These are phyloP conservation scores for Crenichthys baileyi DNA, from an alignment of 2,797 vertebrate genomes.

Conservation along the genomic window DNA sequence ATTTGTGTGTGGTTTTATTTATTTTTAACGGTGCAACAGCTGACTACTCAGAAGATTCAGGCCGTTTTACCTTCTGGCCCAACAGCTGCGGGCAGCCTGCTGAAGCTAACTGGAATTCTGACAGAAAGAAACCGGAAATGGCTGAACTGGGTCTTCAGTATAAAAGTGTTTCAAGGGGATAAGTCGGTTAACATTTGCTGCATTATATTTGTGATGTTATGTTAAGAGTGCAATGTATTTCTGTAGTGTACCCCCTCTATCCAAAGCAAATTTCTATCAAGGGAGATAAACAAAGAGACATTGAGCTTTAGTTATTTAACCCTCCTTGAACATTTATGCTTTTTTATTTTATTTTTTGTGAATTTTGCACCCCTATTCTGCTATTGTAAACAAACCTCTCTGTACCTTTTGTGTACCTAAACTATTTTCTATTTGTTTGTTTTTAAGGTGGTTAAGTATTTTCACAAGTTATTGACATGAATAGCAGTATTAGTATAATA, in stretches of 20 bases:
- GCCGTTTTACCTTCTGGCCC: slow-evolving; percentile 75
- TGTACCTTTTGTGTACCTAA: neutral
- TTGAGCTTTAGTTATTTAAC: neutral
- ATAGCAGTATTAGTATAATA: too few species aligned
- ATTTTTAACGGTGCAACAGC: slow-evolving; percentile 84
- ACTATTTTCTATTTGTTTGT: neutral
- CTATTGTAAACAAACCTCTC: neutral
- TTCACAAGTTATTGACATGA: neutral
- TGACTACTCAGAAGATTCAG: slow-evolving; percentile 76
- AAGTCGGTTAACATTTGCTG: neutral
- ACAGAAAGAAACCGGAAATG: slow-evolving; percentile 26
- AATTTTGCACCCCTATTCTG: neutral
- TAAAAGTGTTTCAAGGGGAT: slow-evolving; percentile 36
- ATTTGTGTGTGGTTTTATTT: slow-evolving; percentile 82
- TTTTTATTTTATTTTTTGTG: neutral
- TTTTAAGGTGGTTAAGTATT: neutral
- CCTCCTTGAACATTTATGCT: neutral
- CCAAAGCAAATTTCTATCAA: too few species aligned
- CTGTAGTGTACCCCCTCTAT: too few species aligned
- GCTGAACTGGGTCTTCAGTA: slow-evolving; percentile 36
- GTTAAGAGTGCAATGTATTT: too few species aligned
- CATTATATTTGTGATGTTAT: too few species aligned
- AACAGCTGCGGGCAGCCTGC: slow-evolving; percentile 70
- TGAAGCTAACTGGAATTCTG: slow-evolving; percentile 15
- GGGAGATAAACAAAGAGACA: too few species aligned